Evolutionary conservation across 1,140 invertebrate genomes (phyloP).

Genomic region (Macrobrachium rosenbergii): DNA sequence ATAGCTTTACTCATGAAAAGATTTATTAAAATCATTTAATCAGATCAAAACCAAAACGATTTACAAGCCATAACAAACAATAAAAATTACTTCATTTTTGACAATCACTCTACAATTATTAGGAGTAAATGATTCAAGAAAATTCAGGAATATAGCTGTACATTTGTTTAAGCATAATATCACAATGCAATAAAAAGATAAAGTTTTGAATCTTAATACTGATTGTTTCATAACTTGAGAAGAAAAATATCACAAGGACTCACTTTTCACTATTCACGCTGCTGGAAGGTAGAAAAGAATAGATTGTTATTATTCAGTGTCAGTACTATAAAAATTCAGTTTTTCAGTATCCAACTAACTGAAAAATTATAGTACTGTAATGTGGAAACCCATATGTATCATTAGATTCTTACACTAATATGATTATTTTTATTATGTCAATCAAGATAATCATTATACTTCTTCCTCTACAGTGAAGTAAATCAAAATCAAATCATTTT

Average conservation of each 20-base stretch:
- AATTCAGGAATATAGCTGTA: too few relatives aligned
- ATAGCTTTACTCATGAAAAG: not conserved
- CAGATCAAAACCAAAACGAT: too few relatives aligned
- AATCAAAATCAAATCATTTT: too few relatives aligned
- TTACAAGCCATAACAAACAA: too few relatives aligned
- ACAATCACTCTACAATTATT: too few relatives aligned
- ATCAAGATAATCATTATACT: too few relatives aligned
- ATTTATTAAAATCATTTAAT: not conserved
- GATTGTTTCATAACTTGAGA: not conserved
- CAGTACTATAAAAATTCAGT: not conserved
- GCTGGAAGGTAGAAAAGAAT: slow-evolving; percentile 24
- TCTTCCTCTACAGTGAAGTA: too few relatives aligned
- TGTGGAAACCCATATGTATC: not conserved
- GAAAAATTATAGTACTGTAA: not conserved
- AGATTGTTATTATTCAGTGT: not conserved
- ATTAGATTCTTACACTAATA: too few relatives aligned
- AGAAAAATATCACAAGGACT: slow-evolving; percentile 18
- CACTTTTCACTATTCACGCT: slow-evolving; percentile 55
- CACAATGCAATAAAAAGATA: slow-evolving; percentile 54
- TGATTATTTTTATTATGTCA: too few relatives aligned
- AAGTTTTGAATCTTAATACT: not conserved
- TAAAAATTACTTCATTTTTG: too few relatives aligned
- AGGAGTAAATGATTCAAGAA: too few relatives aligned
- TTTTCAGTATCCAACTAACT: not conserved
- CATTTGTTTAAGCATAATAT: not conserved